Evolutionary conservation across 2,797 vertebrate genomes (phyloP).

Genomic region (Garrulus glandarius): DNA sequence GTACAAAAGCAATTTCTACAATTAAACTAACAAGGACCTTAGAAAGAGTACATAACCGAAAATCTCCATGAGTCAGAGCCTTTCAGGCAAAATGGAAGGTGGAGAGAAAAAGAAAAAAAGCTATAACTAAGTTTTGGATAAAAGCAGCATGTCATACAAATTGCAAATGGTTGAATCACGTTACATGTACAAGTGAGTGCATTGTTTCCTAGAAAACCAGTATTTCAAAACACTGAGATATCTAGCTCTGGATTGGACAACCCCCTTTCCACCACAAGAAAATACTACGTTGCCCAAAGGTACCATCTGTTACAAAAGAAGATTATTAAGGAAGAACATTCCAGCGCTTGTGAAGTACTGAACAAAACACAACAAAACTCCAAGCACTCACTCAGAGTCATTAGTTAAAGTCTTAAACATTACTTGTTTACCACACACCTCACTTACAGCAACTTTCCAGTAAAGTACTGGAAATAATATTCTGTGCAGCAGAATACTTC

Average conservation of each 20-base stretch:
- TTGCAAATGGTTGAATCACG: background rate
- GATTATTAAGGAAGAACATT: background rate
- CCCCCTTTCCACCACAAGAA: background rate
- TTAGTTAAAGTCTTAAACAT: background rate
- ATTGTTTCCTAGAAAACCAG: background rate
- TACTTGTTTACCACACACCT: background rate
- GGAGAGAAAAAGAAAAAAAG: background rate
- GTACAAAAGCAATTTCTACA: background rate
- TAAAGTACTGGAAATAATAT: background rate
- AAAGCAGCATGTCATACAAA: background rate
- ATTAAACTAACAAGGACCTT: background rate
- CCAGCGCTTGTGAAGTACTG: background rate
- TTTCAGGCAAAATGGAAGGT: background rate
- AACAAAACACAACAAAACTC: background rate
- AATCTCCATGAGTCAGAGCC: background rate
- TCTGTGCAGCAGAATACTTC: background rate
- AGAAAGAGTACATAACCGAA: background rate
- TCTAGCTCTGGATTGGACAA: background rate
- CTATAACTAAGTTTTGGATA: background rate
- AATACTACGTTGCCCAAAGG: background rate
- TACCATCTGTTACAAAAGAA: background rate
- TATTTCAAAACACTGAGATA: background rate
- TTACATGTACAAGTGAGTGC: rapidly evolving
- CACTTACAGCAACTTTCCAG: background rate
- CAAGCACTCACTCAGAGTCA: background rate